phyloP scores from a whole-genome alignment of 2,797 vertebrate species.

The Oophaga sylvatica region DNA sequence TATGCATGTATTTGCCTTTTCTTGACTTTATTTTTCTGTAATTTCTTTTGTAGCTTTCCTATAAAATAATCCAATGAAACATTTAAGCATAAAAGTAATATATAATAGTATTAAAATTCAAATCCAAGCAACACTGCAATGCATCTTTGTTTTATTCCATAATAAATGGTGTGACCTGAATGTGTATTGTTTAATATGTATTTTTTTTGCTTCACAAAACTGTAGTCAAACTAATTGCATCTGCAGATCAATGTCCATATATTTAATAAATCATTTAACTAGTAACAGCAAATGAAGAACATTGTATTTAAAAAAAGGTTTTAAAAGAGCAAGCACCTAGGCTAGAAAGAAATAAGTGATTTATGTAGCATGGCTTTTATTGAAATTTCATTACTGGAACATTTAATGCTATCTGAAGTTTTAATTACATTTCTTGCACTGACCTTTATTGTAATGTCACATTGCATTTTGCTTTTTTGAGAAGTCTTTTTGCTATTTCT shows the following conservation, averaged over 20 bases:
- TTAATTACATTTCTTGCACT: conserved; percentile 49
- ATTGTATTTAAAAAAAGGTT: conserved; percentile 1
- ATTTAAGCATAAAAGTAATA: no score
- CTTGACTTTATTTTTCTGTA: no score
- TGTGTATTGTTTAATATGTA: background rate
- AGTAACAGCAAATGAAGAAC: background rate
- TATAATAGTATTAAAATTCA: no score
- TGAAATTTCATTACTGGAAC: conserved; percentile 36
- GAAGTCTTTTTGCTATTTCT: conserved; percentile 22
- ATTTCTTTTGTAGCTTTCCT: no score
- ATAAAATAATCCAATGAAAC: no score
- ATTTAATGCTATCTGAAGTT: conserved; percentile 48
- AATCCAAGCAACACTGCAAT: no score
- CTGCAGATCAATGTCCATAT: background rate
- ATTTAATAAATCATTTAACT: conserved; percentile 9
- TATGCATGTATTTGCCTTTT: no score
- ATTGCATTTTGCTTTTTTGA: conserved; percentile 29
- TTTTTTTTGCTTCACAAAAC: background rate
- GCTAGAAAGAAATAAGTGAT: conserved; percentile 6
- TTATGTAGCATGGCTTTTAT: conserved; percentile 33
- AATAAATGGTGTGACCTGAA: no score
- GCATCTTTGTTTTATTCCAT: no score
- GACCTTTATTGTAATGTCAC: conserved; percentile 47
- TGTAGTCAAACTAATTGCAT: background rate
- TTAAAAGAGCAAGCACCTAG: conserved; percentile 12